A percentile compares a stretch with the other conserved stretches of the same genome.
Conservation (phyloP, 2,113 vertebrate species). For the Nicator chloris region DNA sequence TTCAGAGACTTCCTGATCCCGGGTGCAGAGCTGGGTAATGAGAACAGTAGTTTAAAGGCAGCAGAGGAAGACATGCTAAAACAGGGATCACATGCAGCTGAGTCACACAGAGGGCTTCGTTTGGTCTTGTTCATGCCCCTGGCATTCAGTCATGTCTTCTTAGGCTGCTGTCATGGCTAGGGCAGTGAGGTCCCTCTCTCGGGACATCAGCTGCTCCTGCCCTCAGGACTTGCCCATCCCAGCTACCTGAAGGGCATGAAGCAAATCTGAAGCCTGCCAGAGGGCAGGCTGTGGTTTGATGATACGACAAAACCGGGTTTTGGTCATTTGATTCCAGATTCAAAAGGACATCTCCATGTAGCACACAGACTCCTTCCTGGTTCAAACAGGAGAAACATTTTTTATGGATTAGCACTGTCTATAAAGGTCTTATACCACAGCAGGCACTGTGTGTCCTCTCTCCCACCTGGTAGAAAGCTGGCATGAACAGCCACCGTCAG, state of each 20-base stretch:
- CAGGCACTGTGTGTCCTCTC: background rate
- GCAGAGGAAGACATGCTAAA: background rate
- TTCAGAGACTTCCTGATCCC: background rate
- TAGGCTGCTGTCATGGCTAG: background rate
- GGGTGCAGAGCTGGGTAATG: fast-evolving
- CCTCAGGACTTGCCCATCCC: background rate
- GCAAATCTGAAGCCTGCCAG: background rate
- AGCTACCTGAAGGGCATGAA: background rate
- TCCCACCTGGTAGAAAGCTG: background rate
- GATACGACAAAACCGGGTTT: background rate
- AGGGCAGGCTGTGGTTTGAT: background rate
- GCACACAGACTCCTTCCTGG: background rate
- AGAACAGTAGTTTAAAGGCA: background rate
- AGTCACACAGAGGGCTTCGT: background rate
- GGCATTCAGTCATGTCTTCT: background rate
- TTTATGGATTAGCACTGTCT: background rate
- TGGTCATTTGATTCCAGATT: background rate
- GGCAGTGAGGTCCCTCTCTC: background rate
- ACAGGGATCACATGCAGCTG: background rate
- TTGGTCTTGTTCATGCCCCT: background rate
- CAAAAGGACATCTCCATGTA: background rate
- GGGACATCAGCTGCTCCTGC: background rate
- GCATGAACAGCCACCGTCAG: background rate
- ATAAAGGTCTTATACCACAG: background rate
- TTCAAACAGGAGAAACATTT: background rate